Conservation (phyloP, 2,888 invertebrate genomes). For the Pecten maximus region DNA sequence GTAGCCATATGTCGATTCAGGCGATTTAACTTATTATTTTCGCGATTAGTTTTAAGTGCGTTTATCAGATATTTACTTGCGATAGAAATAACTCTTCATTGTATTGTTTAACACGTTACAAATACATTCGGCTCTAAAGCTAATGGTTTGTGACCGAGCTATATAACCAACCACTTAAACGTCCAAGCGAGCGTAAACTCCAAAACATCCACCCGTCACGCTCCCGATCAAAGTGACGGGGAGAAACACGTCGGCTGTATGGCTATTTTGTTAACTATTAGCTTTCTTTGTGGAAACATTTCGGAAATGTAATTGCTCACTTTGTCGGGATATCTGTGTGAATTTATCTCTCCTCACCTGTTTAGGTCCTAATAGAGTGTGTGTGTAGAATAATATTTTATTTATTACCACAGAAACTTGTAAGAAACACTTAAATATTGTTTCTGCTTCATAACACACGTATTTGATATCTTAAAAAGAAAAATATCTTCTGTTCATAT, state of each 20-base stretch:
- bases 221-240: background rate
- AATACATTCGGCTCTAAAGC: constrained; percentile 1
- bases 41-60: constrained; percentile 32
- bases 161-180: background rate
- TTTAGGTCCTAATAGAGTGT: constrained; percentile 33
- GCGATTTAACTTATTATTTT: constrained; percentile 20
- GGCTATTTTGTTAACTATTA: constrained; percentile 33
- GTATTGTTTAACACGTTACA: constrained; percentile 17
- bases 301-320: constrained; percentile 7
- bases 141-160: background rate
- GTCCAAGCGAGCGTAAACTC: background rate
- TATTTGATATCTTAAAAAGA: background rate
- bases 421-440: background rate
- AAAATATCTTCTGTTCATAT: background rate
- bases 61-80: constrained; percentile 28
- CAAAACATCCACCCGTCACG: background rate
- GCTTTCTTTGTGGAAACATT: background rate
- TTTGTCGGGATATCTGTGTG: background rate
- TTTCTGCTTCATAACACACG: background rate
- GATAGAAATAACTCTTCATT: constrained; percentile 8
- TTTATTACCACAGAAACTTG: background rate
- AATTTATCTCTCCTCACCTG: background rate
- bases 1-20: background rate
- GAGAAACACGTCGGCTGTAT: background rate
- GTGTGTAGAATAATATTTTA: background rate